phyloP scores from a whole-genome alignment of 2,113 vertebrate genomes.

The Gadus macrocephalus region DNA sequence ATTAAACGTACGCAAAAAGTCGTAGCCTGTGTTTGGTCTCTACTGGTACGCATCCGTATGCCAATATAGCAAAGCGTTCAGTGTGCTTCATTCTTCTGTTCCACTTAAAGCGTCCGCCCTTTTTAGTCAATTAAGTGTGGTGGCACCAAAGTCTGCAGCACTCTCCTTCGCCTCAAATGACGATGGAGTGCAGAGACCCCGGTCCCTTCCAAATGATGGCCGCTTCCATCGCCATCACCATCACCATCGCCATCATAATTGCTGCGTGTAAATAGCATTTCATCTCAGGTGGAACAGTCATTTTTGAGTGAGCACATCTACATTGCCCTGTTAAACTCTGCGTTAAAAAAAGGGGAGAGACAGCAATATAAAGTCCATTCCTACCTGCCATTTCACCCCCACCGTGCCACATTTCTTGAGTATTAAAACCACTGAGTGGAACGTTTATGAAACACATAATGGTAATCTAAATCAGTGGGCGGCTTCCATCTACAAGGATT shows the following conservation, averaged over 20 bases:
- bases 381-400: constrained; percentile 55
- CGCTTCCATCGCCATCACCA: constrained; percentile 51
- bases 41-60: constrained; percentile 31
- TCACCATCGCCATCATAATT: constrained; percentile 16
- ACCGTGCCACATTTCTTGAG: constrained; percentile 54
- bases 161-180: constrained; percentile 60
- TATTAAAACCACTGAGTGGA: constrained; percentile 66
- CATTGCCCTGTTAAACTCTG: constrained; percentile 57
- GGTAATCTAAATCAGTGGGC: constrained; percentile 72
- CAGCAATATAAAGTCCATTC: constrained; percentile 71
- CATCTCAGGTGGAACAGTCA: constrained; percentile 67
- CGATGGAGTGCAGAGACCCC: constrained; percentile 37
- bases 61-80: constrained; percentile 35
- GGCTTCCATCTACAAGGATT: constrained; percentile 70
- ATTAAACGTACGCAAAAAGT: constrained; percentile 5
- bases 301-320: constrained; percentile 52
- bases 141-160: constrained; percentile 60
- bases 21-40: constrained; percentile 45
- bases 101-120: constrained; percentile 50
- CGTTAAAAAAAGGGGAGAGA: constrained; percentile 45
- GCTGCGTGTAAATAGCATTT: constrained; percentile 68
- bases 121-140: constrained; percentile 66
- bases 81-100: constrained; percentile 43
- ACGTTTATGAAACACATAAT: constrained; percentile 75
- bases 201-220: constrained; percentile 52